Base-by-base conservation (phyloP, 2,888 invertebrate species). In the Deroplatys truncata region DNA sequence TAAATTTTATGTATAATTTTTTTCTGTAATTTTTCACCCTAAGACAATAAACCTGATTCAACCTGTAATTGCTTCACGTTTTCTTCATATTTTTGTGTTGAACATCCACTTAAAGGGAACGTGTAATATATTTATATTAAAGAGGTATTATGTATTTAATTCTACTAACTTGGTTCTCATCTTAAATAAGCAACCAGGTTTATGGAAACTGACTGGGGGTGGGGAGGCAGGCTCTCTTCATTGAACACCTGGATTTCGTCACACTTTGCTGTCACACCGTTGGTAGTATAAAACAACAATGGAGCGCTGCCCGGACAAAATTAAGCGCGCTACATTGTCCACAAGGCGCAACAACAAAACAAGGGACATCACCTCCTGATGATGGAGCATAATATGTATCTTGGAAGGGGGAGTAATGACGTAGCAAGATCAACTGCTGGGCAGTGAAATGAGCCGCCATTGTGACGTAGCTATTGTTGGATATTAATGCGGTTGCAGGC, bases 391-490 rank as follows among this genome's bases (percentile, higher is more conserved):
- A 86, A 72, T 31, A 43, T 43, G 43, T 43, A 86, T 56, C 31
- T 86, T 86, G 31, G 29, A 85, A 84, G 85, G 88, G 85, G 56
- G 56, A 72, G 56, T 72, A 72, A 82, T 85, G 89, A 89, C 49
- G 84, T 43, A 85, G 84, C 88, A 88, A 88, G 88, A 88, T 56
- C 89, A 72, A 89, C 82, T 83, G 89, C 89, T 86, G 86, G 28
- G 89, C 86, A 35, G 16, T 49, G 82, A 89, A 89, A 89, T 86
- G 89, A 89, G 89, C 89, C 85, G 89, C 89, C 82, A 89, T 89
- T 89, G 89, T 89, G 86, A 86, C 89, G 86, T 35, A 84, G 89
- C 89, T 83, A 89, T 89, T 89, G 89, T 89, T 86, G 85, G 84
- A 84, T 85, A 89, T 89, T 89, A 89, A 89, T 89, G 84, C 28